Evolutionary conservation across 2,888 invertebrate species (phyloP), one percentile per base, ranked within the genome.

Genomic region (Macaria notata): DNA sequence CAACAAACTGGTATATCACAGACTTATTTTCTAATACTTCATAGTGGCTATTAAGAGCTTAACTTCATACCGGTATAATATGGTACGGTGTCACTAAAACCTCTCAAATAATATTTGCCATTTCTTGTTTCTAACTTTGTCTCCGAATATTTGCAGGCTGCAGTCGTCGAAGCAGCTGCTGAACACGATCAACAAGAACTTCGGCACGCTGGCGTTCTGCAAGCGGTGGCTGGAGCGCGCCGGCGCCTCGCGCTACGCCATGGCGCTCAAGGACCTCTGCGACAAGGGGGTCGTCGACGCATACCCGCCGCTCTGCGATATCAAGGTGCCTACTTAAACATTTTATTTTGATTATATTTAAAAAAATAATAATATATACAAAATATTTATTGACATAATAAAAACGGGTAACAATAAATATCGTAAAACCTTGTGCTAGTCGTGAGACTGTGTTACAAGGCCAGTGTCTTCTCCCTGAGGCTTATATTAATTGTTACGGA

Each of bases 221-320:
- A 97, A 99, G 78, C 95, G 99, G 47, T 99, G 99, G 99, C 85
- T 99, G 78, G 99, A 99, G 87, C 95, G 99, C 54, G 94, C 97
- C 4, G 99, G 99, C 29, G 98, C 99, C 69, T 96, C 97, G 3
- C 98, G 99, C 79, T 99, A 99, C 87, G 96, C 99, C 74, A 98
- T 99, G 97, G 98, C 98, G 1, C 92, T 99, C 46, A 99, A 99
- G 87, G 99, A 99, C 92, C 93, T 99, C 55, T 98, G 98, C 88
- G 99, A 99, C 84, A 98, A 98, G 82, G 97, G 97, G 49, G 96
- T 99, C 33, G 97, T 99, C n/a, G 98, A 98, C 78, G 96, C 99
- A 0, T 99, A 99, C 89, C 99, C 99, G 29, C 99, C 99, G 6
- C 93, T 99, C 53, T 99, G 99, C 80, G 99, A 99, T 90, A 94